Evolutionary conservation across 1,140 invertebrate genomes (phyloP), one percentile per base, ranked within the genome.

Genomic region (Contarinia nasturtii): DNA sequence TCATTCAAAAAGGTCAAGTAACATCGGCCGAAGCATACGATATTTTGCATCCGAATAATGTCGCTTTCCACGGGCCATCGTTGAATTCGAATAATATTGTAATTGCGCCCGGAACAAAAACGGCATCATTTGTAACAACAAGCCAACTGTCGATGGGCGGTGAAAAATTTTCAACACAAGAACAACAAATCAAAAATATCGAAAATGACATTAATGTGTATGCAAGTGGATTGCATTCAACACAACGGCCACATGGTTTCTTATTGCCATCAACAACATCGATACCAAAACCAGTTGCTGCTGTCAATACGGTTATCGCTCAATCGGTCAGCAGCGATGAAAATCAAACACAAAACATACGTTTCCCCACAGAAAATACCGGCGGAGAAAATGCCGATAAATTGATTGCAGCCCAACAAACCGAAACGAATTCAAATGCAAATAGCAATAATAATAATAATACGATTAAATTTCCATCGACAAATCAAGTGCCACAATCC

Each of bases 351-450:
- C 18, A 18, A 12, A 61, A 61, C 42, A 60, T 64, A 37, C 59
- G 61, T 0, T 64, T 64, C 21, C 61, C 61, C 0, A 52, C 52
- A 0, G 27, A 52, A 7, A 55, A 55, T n/a, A n/a, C n/a, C n/a
- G n/a, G n/a, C 4, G 42, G 33, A 12, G 41, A 43, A 20, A 48
- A 48, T 44, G 47, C 47, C 3, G 27, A 27, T 3, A 27, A 27
- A 27, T 27, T 27, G 27, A 27, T 27, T 27, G 27, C 27, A 27
- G 27, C 10, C 27, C 27, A 27, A n/a, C n/a, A n/a, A n/a, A n/a
- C n/a, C n/a, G n/a, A n/a, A n/a, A n/a, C n/a, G n/a, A n/a, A n/a
- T 27, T 27, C 27, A 27, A 10, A 27, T 10, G 10, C 27, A 3
- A 3, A 10, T 5, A 27, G 27, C 27, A 3, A 27, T 27, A 3